Percentiles rank a stretch among this genome's conserved stretches.
phyloP scores from a whole-genome alignment of 2,888 invertebrate genomes.

The Lutraria lutraria region DNA sequence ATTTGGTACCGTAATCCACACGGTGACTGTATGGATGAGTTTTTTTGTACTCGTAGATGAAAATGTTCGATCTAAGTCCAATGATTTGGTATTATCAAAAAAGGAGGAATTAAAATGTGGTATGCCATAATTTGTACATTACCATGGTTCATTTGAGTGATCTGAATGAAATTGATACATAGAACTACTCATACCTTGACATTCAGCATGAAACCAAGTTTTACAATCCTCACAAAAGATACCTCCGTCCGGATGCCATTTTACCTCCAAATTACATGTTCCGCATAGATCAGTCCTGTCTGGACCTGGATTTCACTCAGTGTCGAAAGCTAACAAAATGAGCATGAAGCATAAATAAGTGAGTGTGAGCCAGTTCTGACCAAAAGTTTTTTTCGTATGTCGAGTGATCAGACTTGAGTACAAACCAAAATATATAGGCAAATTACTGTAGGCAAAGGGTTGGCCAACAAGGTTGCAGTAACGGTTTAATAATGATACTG shows the following conservation, averaged over 20 bases:
- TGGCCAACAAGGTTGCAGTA: no score
- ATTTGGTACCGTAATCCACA: not conserved
- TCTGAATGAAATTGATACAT: slow-evolving; percentile 30
- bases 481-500: no score
- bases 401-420: no score
- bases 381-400: no score
- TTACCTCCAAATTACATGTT: not conserved
- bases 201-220: slow-evolving; percentile 35
- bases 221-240: slow-evolving; percentile 22
- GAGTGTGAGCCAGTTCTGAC: no score
- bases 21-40: not conserved
- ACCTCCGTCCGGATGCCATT: slow-evolving; percentile 29
- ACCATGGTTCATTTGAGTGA: slow-evolving; percentile 27
- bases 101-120: slow-evolving; percentile 25
- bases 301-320: not conserved
- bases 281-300: slow-evolving; percentile 12
- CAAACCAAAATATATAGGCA: no score
- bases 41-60: slow-evolving; percentile 1
- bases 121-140: slow-evolving; percentile 39
- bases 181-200: slow-evolving; percentile 27
- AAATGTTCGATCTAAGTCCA: not conserved
- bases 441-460: no score
- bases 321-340: not conserved
- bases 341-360: slow-evolving; percentile 12
- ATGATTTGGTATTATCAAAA: slow-evolving; percentile 2